These are phyloP conservation scores for Frieseomelitta varia DNA, from an alignment of 1,140 invertebrate species.

Conservation along the genomic window DNA sequence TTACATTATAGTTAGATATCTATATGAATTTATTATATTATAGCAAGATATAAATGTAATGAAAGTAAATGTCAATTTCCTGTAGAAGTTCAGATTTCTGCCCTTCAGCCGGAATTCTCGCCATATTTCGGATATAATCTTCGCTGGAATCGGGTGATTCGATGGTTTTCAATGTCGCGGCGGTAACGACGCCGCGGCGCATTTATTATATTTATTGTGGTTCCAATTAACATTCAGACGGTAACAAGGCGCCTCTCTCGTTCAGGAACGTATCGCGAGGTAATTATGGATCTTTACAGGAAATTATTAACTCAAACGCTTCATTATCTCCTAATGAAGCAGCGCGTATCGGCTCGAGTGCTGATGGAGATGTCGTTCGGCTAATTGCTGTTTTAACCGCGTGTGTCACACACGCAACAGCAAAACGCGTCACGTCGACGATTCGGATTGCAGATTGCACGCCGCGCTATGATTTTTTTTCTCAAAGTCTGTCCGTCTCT, in stretches of 20 bases:
- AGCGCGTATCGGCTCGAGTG: slow-evolving; percentile 59
- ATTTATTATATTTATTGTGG: slow-evolving; percentile 52
- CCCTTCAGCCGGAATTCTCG: neutral
- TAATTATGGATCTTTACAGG: slow-evolving; percentile 64
- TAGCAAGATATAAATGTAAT: too few species aligned
- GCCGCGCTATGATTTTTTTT: neutral
- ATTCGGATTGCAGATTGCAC: slow-evolving; percentile 50
- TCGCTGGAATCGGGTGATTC: neutral
- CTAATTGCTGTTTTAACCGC: slow-evolving; percentile 61
- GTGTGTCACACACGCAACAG: slow-evolving; percentile 49
- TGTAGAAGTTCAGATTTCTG: too few species aligned
- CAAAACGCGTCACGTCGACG: slow-evolving; percentile 11
- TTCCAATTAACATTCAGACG: slow-evolving; percentile 61
- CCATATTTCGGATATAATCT: neutral
- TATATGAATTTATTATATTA: too few species aligned
- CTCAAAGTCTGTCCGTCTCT: neutral
- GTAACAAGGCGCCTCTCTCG: slow-evolving; percentile 26
- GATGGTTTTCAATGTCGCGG: slow-evolving; percentile 33
- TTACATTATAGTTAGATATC: too few species aligned
- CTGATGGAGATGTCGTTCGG: slow-evolving; percentile 64
- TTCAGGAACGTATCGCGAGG: slow-evolving; percentile 19
- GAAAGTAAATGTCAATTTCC: too few species aligned
- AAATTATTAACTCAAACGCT: slow-evolving; percentile 68
- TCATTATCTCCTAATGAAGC: slow-evolving; percentile 68
- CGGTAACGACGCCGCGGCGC: neutral